phyloP scores from a whole-genome alignment of 2,888 invertebrate genomes.

The Amiota mariae region DNA sequence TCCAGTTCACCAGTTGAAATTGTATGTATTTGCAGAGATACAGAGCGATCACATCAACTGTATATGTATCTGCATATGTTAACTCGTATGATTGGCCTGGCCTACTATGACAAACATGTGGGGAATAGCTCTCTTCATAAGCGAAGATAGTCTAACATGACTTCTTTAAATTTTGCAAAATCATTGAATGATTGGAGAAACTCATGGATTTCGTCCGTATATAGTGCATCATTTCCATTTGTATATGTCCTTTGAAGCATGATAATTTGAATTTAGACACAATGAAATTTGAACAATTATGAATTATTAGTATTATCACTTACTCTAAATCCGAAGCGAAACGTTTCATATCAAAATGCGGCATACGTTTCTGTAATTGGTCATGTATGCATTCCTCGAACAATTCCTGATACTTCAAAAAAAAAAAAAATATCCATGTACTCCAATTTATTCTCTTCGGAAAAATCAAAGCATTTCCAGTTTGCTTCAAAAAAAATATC shows the following conservation, averaged over 20 bases:
- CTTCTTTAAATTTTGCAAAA: constrained; percentile 81
- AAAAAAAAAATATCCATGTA: constrained; percentile 82
- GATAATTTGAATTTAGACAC: not conserved
- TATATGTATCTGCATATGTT: no score
- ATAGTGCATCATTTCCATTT: constrained; percentile 69
- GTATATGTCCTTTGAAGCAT: not conserved
- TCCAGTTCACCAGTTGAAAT: no score
- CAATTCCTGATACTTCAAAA: constrained; percentile 77
- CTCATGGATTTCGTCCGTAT: constrained; percentile 85
- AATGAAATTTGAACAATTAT: not conserved
- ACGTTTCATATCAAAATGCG: constrained; percentile 75
- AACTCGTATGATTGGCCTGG: no score
- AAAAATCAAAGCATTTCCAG: constrained; percentile 79
- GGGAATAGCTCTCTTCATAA: no score
- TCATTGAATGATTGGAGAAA: constrained; percentile 81
- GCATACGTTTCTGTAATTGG: constrained; percentile 75
- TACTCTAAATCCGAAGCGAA: constrained; percentile 75
- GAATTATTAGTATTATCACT: constrained; percentile 40
- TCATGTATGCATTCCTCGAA: constrained; percentile 77
- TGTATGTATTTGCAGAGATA: no score
- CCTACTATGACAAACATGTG: no score
- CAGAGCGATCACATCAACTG: no score
- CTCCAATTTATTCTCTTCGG: constrained; percentile 82
- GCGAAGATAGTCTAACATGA: constrained; percentile 80
- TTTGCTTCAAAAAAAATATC: constrained; percentile 79